Conservation (phyloP, 2,888 invertebrate genomes). For the Phengaris alcon region DNA sequence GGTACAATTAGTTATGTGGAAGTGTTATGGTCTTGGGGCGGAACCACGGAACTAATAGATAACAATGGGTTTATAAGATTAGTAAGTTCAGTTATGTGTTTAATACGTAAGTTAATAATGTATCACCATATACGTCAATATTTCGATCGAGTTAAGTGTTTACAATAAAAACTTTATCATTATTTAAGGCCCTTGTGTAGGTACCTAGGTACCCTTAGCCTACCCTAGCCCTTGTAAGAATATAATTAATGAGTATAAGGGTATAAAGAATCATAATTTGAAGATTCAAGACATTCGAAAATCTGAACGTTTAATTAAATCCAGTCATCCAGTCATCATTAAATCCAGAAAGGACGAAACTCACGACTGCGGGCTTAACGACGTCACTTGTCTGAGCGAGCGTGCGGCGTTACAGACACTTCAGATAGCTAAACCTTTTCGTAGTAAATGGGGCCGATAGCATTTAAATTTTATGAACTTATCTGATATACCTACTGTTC, state of each 20-base stretch:
- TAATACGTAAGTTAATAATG: not conserved
- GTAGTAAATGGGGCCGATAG: conserved; percentile 6
- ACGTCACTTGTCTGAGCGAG: conserved; percentile 22
- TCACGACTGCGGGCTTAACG: conserved; percentile 9
- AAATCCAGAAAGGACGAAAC: not conserved
- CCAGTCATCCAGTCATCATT: not conserved
- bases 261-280: not conserved
- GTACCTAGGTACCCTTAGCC: too few species aligned
- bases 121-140: not conserved
- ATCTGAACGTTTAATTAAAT: conserved; percentile 6
- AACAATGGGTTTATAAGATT: not conserved
- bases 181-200: not conserved
- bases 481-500: not conserved
- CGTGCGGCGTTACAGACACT: not conserved
- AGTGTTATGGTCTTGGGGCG: not conserved
- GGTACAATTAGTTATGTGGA: conserved; percentile 34
- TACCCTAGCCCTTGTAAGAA: not conserved
- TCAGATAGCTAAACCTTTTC: conserved; percentile 18
- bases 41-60: not conserved
- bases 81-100: not conserved
- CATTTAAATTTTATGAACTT: not conserved
- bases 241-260: not conserved
- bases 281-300: not conserved
- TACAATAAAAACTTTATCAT: not conserved
- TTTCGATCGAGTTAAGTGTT: not conserved